A percentile compares a stretch with the other conserved stretches of the same genome.
Evolutionary conservation across 1,140 invertebrate species (phyloP).

Genomic region (Ceratosolen solmsi): DNA sequence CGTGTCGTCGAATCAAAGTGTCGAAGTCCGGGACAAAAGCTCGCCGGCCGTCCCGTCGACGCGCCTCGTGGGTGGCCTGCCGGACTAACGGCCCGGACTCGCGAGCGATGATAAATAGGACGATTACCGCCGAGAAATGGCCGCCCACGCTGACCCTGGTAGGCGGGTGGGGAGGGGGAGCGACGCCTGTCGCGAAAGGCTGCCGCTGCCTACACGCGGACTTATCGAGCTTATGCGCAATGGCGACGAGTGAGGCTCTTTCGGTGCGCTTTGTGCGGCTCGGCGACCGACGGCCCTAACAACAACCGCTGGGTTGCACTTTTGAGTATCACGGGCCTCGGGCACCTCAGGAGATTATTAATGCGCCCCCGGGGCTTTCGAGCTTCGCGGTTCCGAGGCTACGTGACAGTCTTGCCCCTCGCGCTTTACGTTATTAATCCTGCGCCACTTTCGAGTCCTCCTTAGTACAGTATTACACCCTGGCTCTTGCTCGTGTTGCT

Average conservation of each 20-base stretch:
- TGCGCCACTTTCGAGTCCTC: too few relatives aligned
- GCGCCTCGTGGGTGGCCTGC: slow-evolving; percentile 58
- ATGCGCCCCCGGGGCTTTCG: too few relatives aligned
- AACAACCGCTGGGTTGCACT: neutral
- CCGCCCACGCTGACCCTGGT: neutral
- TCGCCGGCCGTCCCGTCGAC: neutral
- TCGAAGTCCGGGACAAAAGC: neutral
- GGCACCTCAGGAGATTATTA: too few relatives aligned
- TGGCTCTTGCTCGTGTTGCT: too few relatives aligned
- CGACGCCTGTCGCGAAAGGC: slow-evolving; percentile 8
- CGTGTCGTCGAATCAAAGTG: neutral
- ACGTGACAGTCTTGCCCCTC: too few relatives aligned
- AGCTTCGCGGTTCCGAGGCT: too few relatives aligned
- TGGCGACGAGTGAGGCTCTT: neutral
- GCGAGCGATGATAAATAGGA: slow-evolving; percentile 67
- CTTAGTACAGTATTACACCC: too few relatives aligned
- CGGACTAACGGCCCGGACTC: slow-evolving; percentile 55
- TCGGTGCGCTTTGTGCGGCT: neutral
- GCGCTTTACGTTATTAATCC: too few relatives aligned
- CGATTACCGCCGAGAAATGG: slow-evolving; percentile 60
- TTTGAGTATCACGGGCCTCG: too few relatives aligned
- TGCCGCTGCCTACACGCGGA: neutral
- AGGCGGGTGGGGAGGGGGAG: slow-evolving; percentile 18
- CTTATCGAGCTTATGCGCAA: neutral
- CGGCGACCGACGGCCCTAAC: neutral